phyloP scores from a whole-genome alignment of 2,113 vertebrate species.

The Spizaetus ornatus region DNA sequence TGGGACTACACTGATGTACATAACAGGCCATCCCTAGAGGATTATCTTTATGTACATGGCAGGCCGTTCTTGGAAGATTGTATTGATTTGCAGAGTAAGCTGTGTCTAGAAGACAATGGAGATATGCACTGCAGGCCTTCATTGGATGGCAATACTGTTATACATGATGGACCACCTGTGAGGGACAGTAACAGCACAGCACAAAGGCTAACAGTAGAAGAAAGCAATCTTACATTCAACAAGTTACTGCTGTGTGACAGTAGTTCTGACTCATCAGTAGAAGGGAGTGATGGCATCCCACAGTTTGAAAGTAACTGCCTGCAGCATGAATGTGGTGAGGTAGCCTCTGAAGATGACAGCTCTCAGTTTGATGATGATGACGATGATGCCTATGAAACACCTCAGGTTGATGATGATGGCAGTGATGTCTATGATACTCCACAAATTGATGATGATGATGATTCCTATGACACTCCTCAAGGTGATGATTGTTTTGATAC shows the following conservation, averaged over 20 bases:
- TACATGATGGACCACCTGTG: neutral
- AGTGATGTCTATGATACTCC: conserved; percentile 38
- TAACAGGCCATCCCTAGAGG: neutral
- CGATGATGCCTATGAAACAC: conserved; percentile 56
- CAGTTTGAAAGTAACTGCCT: neutral
- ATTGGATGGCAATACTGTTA: neutral
- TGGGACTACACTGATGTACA: neutral
- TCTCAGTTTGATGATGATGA: conserved; percentile 37
- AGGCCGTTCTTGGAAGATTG: neutral
- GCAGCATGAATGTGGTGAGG: neutral
- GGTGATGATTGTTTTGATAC: conserved; percentile 24
- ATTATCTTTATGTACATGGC: neutral
- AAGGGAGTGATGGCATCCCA: neutral
- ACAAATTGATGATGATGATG: conserved; percentile 10
- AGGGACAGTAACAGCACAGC: neutral
- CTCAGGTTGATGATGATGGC: conserved; percentile 50
- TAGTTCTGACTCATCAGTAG: neutral
- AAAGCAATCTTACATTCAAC: neutral
- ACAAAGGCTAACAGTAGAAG: neutral
- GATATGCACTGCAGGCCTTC: neutral
- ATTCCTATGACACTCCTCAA: conserved; percentile 18
- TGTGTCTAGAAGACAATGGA: neutral
- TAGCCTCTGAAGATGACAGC: neutral
- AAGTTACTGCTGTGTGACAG: neutral
- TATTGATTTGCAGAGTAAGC: neutral